Base-by-base conservation (phyloP, 2,113 vertebrate genomes). In the Meles meles region DNA sequence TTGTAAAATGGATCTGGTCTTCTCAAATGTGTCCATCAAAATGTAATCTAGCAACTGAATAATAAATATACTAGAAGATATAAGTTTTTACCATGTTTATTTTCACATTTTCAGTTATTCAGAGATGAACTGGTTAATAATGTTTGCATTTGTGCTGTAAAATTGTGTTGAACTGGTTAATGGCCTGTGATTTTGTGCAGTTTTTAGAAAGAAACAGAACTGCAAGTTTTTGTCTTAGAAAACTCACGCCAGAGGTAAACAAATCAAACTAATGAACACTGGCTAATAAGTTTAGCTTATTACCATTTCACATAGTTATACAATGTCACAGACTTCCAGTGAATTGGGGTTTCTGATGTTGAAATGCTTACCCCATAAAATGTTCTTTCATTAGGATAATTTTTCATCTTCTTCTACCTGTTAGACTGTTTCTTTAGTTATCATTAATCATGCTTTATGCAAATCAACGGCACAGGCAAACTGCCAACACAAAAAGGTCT, bases 361-460 rank as follows among this genome's bases (percentile, higher is more conserved):
- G 57, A 93, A 97, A 94, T 81, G 39, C 2, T 83, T 96, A 87
- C 61, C 34, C 27, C 95, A 14, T 71, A 63, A 91, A 90, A 77
- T 85, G 3, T 49, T 95, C 34, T 83, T 96, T 95, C 90, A 86
- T 90, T 71, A 89, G 86, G 52, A 74, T 89, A 87, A 86, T 65
- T 95, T 97, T 96, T 97, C 93, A 97, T 95, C 25, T 97, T 17
- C 61, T 34, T 81, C 42, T 90, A 93, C 34, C 82, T 96, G 11
- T 97, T 71, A 80, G 29, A 85, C 52, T 86, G 65, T 92, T 89
- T 89, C 59, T 88, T 93, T 89, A 37, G 44, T 93, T 95, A 82
- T 84, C 52, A 86, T 93, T 96, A 97, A 95, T 96, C 89, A 97
- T 1, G 21, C 49, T 86, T 93, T 93, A 91, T 57, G 67, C 57